Base-by-base conservation (phyloP, 2,113 vertebrate genomes). In the Plecotus auritus region DNA sequence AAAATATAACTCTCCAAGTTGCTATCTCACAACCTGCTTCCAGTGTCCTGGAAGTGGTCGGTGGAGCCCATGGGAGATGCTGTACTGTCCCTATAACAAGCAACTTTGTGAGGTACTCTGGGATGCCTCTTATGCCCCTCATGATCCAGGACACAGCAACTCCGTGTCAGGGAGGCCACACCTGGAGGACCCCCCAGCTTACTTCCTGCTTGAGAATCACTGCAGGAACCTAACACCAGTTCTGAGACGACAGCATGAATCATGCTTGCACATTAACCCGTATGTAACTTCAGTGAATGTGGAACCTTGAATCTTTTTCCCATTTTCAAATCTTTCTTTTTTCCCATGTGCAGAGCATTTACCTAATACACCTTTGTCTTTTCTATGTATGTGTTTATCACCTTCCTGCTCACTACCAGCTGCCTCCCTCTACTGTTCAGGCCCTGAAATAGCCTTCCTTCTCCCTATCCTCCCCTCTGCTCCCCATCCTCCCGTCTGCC, bases 91-190 rank as follows among this genome's bases (percentile, higher is more conserved):
- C n/a, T 69, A 20, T 69, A 35, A 69, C 28, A 13, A 22, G 59
- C 1, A 3, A 3, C 42, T 49, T 13, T 4, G 10, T 3, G n/a
- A 26, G 54, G 61, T 9, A 2, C 28, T 5, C 49, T 2, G 9
- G 14, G 23, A 40, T 32, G 49, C 32, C 45, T 23, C 17, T 14
- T 0, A 4, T 28, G 32, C 23, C 16, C 30, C 30, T 67, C 40
- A 10, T 17, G 51, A 20, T n/a, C 40, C 51, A 20, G 32, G 61
- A 37, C 7, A 2, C 35, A 56, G 37, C 30, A 2, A 30, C 51
- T 91, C 67, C 9, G 1, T 20, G 66, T 61, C 88, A 4, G 30
- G 20, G n/a, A 9, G 26, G 42, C 26, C 61, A 4, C 42, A 2
- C 80, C 20, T 4, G 42, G 35, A 35, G 37, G 14, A 45, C 66